These are phyloP conservation scores for Microhierax caerulescens DNA, from an alignment of 2,797 vertebrate species.

Conservation along the genomic window DNA sequence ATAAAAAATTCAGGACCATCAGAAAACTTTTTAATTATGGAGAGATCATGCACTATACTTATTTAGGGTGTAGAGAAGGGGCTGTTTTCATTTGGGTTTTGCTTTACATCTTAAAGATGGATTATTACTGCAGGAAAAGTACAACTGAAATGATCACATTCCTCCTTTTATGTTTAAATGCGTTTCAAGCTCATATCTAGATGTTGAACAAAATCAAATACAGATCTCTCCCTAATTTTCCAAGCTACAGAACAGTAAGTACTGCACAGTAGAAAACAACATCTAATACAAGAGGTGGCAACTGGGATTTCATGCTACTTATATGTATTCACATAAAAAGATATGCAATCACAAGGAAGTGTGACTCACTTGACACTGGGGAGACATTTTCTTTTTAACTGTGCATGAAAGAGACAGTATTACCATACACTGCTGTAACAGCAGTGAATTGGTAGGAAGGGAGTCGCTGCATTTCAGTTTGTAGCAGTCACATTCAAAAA, in stretches of 20 bases:
- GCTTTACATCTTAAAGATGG: neutral
- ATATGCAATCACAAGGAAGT: neutral
- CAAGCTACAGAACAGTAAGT: neutral
- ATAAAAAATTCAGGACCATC: neutral
- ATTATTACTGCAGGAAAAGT: neutral
- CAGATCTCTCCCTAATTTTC: neutral
- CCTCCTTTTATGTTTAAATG: neutral
- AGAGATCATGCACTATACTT: neutral
- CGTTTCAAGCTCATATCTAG: neutral
- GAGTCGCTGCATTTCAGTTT: neutral
- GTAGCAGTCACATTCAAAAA: neutral
- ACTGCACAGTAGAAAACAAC: neutral
- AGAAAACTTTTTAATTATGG: neutral
- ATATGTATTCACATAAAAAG: neutral
- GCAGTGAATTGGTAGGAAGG: neutral
- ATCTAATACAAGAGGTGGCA: neutral
- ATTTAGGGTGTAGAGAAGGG: neutral
- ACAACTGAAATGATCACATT: neutral
- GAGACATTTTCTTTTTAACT: neutral
- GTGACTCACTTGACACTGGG: conserved; percentile 5
- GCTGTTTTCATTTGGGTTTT: neutral
- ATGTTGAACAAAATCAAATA: neutral
- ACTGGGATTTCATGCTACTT: neutral
- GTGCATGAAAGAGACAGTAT: neutral
- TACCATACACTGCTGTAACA: neutral